Percentiles rank a stretch among this genome's conserved stretches.
phyloP scores from a whole-genome alignment of 2,888 invertebrate genomes.

The Orthosia cruda region DNA sequence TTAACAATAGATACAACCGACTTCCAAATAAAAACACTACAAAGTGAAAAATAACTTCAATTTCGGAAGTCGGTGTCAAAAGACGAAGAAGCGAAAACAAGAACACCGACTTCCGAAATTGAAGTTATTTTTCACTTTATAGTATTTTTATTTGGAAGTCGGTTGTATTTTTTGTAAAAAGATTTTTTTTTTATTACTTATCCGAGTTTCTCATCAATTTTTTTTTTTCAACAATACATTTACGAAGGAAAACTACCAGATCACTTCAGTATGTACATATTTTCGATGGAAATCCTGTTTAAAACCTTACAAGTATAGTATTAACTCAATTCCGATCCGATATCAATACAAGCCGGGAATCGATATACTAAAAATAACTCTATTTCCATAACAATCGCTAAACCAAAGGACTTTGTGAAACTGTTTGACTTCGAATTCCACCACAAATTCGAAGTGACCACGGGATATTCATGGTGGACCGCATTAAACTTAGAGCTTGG shows the following conservation, averaged over 20 bases:
- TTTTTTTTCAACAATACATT: not conserved
- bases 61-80: no score
- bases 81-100: no score
- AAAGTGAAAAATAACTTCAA: no score
- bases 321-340: conserved; percentile 9
- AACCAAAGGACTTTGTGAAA: conserved; percentile 31
- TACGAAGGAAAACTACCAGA: not conserved
- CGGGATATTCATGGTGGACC: conserved; percentile 73
- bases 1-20: no score
- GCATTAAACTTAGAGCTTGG: conserved; percentile 75
- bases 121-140: no score
- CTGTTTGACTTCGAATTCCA: conserved; percentile 39
- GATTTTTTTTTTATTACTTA: no score
- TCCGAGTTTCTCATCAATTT: not conserved
- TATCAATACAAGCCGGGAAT: not conserved
- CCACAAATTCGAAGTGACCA: conserved; percentile 59
- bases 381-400: not conserved
- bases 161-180: no score
- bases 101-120: no score
- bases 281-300: not conserved
- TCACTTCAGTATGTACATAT: not conserved
- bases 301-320: not conserved
- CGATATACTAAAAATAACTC: not conserved
- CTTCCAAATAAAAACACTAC: no score
- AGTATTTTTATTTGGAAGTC: no score